These are phyloP conservation scores for Merops nubicus DNA, from an alignment of 2,113 vertebrate species.

Conservation along the genomic window DNA sequence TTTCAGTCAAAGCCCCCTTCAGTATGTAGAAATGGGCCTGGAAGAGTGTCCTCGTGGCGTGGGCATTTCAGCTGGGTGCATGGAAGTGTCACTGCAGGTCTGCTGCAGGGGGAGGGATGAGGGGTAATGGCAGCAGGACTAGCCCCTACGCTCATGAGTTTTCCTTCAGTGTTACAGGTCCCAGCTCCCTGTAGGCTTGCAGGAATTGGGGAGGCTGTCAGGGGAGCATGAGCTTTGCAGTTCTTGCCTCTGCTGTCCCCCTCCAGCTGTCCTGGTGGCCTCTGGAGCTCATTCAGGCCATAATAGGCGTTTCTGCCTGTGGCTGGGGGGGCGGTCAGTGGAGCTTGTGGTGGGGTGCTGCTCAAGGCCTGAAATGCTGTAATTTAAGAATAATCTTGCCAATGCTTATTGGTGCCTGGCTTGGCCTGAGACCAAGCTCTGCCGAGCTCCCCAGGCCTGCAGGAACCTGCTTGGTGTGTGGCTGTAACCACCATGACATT, in stretches of 20 bases:
- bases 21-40: neutral
- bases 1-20: neutral
- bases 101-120: accelerated
- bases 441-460: accelerated
- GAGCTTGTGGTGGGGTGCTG: neutral
- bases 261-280: too few relatives aligned
- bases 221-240: neutral
- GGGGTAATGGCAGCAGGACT: neutral
- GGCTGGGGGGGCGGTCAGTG: neutral
- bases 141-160: too few relatives aligned
- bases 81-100: neutral
- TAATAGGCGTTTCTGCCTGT: neutral
- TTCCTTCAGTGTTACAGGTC: neutral
- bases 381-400: neutral
- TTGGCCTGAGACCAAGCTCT: neutral
- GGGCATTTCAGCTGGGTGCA: neutral
- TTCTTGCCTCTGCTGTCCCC: too few relatives aligned
- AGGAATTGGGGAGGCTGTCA: neutral
- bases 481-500: accelerated
- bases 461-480: neutral
- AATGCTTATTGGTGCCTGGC: neutral
- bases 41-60: neutral
- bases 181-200: neutral
- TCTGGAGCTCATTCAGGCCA: accelerated
- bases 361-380: neutral